These are phyloP conservation scores for Pristiophorus japonicus DNA, from an alignment of 2,113 vertebrate genomes.

Conservation along the genomic window DNA sequence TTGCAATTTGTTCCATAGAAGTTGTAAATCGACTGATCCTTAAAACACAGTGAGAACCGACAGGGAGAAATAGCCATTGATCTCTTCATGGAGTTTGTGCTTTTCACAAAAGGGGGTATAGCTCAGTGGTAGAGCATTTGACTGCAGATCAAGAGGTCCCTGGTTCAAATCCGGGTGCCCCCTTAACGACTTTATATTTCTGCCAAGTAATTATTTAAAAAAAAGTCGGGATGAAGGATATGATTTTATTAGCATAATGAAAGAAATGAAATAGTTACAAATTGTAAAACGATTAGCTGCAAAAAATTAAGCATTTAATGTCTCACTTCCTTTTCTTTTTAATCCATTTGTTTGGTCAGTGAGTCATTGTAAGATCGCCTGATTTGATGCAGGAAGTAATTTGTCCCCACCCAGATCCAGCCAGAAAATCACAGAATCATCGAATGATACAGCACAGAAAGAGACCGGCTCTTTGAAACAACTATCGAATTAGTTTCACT, in stretches of 20 bases:
- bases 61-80: neutral
- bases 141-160: constrained; percentile 36
- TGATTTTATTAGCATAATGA: neutral
- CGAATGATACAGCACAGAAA: neutral
- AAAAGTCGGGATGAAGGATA: neutral
- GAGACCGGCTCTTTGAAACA: neutral
- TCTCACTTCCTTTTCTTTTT: neutral
- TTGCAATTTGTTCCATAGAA: neutral
- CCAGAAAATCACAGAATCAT: neutral
- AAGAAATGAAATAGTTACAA: neutral
- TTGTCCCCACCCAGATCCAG: neutral
- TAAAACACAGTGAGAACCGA: neutral
- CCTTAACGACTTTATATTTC: neutral
- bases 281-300: neutral
- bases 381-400: neutral
- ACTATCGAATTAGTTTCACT: neutral
- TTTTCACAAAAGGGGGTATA: neutral
- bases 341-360: neutral
- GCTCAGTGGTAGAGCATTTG: constrained; percentile 35
- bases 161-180: constrained; percentile 34
- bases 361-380: neutral
- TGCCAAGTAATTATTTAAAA: neutral
- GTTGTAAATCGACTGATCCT: neutral
- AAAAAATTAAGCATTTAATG: neutral
- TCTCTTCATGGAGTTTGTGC: rapidly evolving